phyloP scores from a whole-genome alignment of 1,140 invertebrate genomes.

The Platyura marginata region DNA sequence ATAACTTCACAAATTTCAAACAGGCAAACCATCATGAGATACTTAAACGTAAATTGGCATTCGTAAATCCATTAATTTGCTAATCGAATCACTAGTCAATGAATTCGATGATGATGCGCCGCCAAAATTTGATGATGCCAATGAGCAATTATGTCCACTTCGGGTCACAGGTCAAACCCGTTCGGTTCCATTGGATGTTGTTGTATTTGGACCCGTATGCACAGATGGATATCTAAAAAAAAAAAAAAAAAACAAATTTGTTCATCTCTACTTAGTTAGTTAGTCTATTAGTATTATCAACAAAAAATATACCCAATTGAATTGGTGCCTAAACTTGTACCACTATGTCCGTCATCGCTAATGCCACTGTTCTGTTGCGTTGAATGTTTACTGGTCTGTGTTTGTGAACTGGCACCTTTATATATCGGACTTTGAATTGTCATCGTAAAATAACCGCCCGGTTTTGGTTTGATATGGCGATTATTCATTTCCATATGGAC shows the following conservation, averaged over 20 bases:
- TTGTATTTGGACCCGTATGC: not conserved
- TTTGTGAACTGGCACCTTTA: conserved; percentile 19
- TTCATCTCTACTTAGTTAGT: too few relatives aligned
- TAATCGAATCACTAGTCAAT: not conserved
- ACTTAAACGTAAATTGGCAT: conserved; percentile 1
- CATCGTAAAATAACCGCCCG: conserved; percentile 55
- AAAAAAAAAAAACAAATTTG: too few relatives aligned
- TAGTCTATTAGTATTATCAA: too few relatives aligned
- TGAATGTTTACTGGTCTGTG: conserved; percentile 17
- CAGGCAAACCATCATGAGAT: not conserved
- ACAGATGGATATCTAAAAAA: not conserved
- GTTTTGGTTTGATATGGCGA: conserved; percentile 64
- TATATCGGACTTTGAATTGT: conserved; percentile 23
- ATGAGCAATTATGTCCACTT: conserved; percentile 16
- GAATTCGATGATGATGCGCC: not conserved
- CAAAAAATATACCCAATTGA: conserved; percentile 9
- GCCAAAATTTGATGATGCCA: not conserved
- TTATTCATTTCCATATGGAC: conserved; percentile 86
- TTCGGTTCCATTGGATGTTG: conserved; percentile 17
- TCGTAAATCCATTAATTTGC: not conserved
- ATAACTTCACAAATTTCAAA: too few relatives aligned
- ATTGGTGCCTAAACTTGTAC: conserved; percentile 6
- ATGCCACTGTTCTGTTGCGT: conserved; percentile 3
- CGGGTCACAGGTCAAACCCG: conserved; percentile 24
- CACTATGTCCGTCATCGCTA: conserved; percentile 6